Evolutionary conservation across 2,888 invertebrate genomes (phyloP).

Genomic region (Saturnia japonica): DNA sequence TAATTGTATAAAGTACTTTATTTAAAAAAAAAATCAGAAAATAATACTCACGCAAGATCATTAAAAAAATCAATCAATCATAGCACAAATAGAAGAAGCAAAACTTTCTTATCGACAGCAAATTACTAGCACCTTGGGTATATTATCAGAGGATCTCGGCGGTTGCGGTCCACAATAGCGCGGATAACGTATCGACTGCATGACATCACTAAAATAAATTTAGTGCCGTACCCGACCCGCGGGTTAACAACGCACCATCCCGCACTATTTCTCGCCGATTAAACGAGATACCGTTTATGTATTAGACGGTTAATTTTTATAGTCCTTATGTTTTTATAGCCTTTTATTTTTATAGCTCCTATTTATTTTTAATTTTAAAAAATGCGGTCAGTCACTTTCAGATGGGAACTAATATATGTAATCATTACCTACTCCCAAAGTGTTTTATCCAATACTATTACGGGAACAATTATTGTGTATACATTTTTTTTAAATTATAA

Average conservation of each 20-base stretch:
- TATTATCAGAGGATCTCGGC: constrained; percentile 58
- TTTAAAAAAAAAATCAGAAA: neutral
- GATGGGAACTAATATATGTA: neutral
- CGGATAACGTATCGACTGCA: constrained; percentile 64
- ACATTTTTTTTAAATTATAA: no score
- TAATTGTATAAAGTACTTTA: no score
- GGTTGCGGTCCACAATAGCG: constrained; percentile 61
- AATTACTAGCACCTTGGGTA: constrained; percentile 52
- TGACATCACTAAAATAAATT: constrained; percentile 73
- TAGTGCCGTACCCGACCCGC: constrained; percentile 58
- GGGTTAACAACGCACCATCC: constrained; percentile 66
- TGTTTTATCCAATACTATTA: neutral
- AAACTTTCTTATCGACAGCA: constrained; percentile 50
- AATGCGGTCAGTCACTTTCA: neutral
- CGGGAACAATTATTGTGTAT: no score
- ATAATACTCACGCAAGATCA: neutral
- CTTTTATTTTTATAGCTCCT: neutral
- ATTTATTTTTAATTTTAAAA: neutral
- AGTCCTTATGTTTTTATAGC: constrained; percentile 17
- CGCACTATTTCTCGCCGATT: constrained; percentile 68
- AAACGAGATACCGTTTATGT: constrained; percentile 52
- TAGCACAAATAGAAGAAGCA: neutral
- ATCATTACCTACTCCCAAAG: neutral
- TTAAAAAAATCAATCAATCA: neutral
- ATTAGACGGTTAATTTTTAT: constrained; percentile 27